Percentiles rank a stretch among this genome's conserved stretches.
phyloP scores from a whole-genome alignment of 2,888 invertebrate genomes.

The Idaea dimidiata region DNA sequence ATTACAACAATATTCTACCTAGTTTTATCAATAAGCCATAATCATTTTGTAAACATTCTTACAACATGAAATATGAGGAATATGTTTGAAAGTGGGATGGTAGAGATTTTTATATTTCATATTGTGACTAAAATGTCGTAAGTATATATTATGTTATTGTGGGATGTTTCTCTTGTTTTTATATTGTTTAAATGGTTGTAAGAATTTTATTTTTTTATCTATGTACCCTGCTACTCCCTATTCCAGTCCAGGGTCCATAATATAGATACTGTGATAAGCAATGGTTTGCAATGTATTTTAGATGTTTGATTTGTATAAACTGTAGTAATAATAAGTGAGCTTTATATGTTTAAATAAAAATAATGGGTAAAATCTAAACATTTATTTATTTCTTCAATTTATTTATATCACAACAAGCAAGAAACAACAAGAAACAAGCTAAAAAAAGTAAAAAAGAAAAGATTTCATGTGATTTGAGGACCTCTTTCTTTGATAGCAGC shows the following conservation, averaged over 20 bases:
- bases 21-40: not conserved
- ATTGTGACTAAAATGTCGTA: not conserved
- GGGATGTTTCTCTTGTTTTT: not conserved
- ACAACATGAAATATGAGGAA: not conserved
- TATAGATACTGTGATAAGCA: constrained; percentile 45
- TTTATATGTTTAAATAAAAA: constrained; percentile 23
- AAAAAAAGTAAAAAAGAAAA: constrained; percentile 3
- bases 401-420: not conserved
- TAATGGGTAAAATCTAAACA: constrained; percentile 8
- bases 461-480: constrained; percentile 75
- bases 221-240: not conserved
- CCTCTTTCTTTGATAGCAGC: constrained; percentile 76
- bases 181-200: not conserved
- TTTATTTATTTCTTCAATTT: not conserved
- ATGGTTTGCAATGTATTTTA: constrained; percentile 30
- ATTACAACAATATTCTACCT: not conserved
- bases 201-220: not conserved
- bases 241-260: not conserved
- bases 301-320: constrained; percentile 15
- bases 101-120: not conserved
- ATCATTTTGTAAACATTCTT: not conserved
- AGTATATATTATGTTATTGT: not conserved
- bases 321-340: constrained; percentile 5
- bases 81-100: no score
- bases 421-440: not conserved